Conservation (phyloP, 2,888 invertebrate genomes). For the Lycaena phlaeas region DNA sequence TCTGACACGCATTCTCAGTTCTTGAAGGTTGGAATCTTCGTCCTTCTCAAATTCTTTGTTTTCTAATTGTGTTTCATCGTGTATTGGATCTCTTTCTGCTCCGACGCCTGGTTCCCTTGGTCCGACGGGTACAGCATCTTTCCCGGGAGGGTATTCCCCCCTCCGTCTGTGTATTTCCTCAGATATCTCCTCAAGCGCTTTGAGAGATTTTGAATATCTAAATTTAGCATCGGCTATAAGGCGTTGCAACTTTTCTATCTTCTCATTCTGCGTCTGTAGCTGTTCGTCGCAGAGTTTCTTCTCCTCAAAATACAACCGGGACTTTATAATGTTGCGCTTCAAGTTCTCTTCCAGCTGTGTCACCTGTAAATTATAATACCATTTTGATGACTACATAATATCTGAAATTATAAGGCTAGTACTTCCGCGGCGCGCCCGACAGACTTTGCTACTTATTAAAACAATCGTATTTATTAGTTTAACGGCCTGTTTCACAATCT, state of each 20-base stretch:
- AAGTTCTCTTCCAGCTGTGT: constrained; percentile 87
- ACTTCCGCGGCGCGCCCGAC: too few species aligned
- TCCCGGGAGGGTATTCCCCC: constrained; percentile 65
- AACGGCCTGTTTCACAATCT: too few species aligned
- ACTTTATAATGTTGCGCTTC: constrained; percentile 86
- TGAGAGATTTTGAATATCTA: constrained; percentile 86
- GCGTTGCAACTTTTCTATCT: constrained; percentile 85
- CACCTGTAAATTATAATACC: constrained; percentile 63
- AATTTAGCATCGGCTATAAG: constrained; percentile 85
- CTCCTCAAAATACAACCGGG: constrained; percentile 92
- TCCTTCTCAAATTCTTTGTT: constrained; percentile 42
- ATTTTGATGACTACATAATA: too few species aligned
- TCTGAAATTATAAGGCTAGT: too few species aligned
- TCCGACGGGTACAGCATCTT: constrained; percentile 60
- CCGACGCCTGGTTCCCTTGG: constrained; percentile 83
- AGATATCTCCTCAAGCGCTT: constrained; percentile 90
- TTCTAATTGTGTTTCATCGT: constrained; percentile 42
- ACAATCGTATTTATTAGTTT: too few species aligned
- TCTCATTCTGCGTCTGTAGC: constrained; percentile 86
- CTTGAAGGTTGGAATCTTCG: constrained; percentile 75
- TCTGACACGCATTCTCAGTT: constrained; percentile 78
- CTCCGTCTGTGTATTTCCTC: constrained; percentile 89
- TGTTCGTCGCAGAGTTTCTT: constrained; percentile 90
- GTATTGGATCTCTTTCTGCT: constrained; percentile 74
- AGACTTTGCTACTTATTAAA: too few species aligned